A percentile compares a stretch with the other conserved stretches of the same genome.
phyloP scores from a whole-genome alignment of 1,140 invertebrate species.

The Drosophila leontia region DNA sequence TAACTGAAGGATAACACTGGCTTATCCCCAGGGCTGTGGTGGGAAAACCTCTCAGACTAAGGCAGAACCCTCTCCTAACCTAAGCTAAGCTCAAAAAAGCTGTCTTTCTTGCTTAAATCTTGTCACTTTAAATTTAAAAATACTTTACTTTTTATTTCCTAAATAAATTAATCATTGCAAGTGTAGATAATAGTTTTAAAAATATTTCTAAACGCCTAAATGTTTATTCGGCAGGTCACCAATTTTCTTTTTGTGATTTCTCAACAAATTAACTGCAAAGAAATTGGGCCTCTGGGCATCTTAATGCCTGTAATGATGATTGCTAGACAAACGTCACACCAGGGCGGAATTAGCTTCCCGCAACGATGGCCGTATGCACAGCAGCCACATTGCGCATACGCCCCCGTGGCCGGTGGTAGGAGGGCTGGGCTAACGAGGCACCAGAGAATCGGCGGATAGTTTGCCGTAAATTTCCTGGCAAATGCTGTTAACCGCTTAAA shows the following conservation, averaged over 20 bases:
- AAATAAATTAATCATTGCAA: not conserved
- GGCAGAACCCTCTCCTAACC: not conserved
- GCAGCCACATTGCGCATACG: conserved; percentile 50
- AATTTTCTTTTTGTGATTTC: conserved; percentile 2
- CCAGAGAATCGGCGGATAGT: conserved; percentile 57
- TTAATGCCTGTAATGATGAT: conserved; percentile 40
- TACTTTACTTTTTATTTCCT: too few relatives aligned
- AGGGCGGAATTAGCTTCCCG: conserved; percentile 41
- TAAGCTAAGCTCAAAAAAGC: too few relatives aligned
- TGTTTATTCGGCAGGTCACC: not conserved
- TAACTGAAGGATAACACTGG: not conserved
- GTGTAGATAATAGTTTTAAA: not conserved
- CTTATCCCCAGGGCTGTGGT: not conserved
- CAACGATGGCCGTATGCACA: conserved; percentile 33
- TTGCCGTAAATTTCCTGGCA: conserved; percentile 41
- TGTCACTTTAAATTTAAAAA: not conserved
- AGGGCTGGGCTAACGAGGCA: conserved; percentile 24
- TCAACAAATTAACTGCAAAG: conserved; percentile 27
- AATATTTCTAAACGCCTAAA: not conserved
- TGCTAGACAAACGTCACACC: conserved; percentile 41
- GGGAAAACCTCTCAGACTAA: not conserved
- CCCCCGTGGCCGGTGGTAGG: conserved; percentile 6
- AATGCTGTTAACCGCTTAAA: conserved; percentile 37
- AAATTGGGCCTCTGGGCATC: conserved; percentile 35
- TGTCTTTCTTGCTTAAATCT: not conserved